Percentiles rank a stretch among this genome's conserved stretches.
Conservation (phyloP, 1,140 invertebrate genomes). For the Drosophila kurseongensis region DNA sequence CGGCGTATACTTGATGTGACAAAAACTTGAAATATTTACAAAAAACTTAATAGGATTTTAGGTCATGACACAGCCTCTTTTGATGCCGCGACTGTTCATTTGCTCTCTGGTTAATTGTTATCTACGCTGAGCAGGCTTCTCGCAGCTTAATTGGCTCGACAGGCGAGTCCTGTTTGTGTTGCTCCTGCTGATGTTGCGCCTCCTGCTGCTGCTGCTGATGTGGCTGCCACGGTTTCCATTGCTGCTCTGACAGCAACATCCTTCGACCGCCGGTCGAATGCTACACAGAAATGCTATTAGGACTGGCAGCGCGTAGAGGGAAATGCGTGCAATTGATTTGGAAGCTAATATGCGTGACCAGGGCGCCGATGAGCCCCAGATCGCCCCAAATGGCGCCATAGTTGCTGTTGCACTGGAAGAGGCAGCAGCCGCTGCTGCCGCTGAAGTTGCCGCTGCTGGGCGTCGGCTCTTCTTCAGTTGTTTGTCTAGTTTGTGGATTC, state of each 20-base stretch:
- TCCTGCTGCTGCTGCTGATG: constrained; percentile 4
- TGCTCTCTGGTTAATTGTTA: constrained; percentile 76
- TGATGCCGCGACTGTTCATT: constrained; percentile 23
- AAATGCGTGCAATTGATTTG: constrained; percentile 77
- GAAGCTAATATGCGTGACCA: constrained; percentile 73
- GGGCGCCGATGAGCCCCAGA: constrained; percentile 41
- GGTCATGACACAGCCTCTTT: constrained; percentile 5
- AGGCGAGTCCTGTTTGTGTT: constrained; percentile 37
- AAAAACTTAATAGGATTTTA: constrained; percentile 46
- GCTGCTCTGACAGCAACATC: constrained; percentile 19
- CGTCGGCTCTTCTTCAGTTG: constrained; percentile 76
- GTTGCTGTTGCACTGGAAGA: constrained; percentile 36
- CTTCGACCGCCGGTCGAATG: constrained; percentile 23
- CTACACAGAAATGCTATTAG: constrained; percentile 82
- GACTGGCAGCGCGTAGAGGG: constrained; percentile 75
- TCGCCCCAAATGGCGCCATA: constrained; percentile 16
- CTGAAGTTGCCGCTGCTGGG: constrained; percentile 68
- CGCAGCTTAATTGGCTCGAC: constrained; percentile 67
- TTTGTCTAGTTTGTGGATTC: constrained; percentile 55
- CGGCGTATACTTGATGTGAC: constrained; percentile 72
- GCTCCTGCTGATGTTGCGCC: constrained; percentile 10
- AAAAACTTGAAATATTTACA: constrained; percentile 66
- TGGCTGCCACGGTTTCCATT: neutral
- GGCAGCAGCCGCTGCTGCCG: constrained; percentile 41
- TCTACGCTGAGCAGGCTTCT: constrained; percentile 51